These are phyloP conservation scores for Neolamprologus cancellatus DNA, from an alignment of 2,113 vertebrate genomes.

Conservation along the genomic window DNA sequence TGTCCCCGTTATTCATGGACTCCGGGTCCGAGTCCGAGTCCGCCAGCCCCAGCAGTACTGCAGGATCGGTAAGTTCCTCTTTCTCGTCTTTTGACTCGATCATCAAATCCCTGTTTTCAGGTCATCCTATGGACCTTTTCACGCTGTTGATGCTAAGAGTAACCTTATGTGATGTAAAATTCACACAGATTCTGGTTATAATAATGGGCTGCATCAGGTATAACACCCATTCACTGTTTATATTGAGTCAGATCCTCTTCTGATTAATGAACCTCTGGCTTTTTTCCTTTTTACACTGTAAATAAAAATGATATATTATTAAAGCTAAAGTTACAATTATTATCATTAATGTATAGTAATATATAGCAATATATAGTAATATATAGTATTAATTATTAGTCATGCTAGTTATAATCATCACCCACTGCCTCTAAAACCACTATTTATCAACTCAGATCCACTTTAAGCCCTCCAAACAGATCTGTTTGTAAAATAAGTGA, in stretches of 20 bases:
- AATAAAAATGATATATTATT: neutral
- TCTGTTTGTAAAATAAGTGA: neutral
- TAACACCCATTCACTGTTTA: neutral
- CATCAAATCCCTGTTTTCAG: neutral
- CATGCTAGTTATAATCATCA: neutral
- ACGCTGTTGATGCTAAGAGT: neutral
- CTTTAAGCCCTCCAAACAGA: neutral
- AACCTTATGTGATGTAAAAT: neutral
- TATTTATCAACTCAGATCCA: neutral
- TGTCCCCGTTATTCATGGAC: conserved; percentile 63
- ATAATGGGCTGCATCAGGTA: neutral
- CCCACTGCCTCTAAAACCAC: neutral
- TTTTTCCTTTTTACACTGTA: neutral
- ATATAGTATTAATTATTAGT: neutral
- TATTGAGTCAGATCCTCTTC: neutral
- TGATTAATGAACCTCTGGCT: neutral
- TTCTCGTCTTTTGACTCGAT: accelerated
- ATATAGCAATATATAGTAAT: neutral
- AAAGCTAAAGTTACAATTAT: neutral
- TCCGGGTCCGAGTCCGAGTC: neutral
- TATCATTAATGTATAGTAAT: neutral
- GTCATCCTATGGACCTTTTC: neutral
- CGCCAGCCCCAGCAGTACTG: conserved; percentile 12
- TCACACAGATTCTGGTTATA: neutral
- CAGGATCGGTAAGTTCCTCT: conserved; percentile 44